phyloP scores from a whole-genome alignment of 2,113 vertebrate species.

The Acinonyx jubatus region DNA sequence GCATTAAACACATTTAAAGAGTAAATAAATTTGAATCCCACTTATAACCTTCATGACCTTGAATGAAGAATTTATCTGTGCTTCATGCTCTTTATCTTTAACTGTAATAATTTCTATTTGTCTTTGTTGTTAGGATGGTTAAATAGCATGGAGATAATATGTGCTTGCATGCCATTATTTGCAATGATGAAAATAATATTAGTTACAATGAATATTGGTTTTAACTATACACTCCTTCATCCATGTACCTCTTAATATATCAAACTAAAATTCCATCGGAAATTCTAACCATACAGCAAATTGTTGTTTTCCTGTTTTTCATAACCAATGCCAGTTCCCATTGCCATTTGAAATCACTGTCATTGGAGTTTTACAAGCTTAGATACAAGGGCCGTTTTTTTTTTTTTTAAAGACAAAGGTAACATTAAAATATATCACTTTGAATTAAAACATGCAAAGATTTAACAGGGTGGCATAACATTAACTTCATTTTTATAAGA shows the following conservation, averaged over 20 bases:
- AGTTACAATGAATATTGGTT: background rate
- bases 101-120: background rate
- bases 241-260: background rate
- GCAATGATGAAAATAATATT: background rate
- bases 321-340: background rate
- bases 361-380: background rate
- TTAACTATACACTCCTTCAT: background rate
- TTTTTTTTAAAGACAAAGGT: background rate
- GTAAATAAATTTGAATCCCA: background rate
- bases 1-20: too few species aligned
- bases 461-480: constrained; percentile 71
- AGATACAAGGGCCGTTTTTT: background rate
- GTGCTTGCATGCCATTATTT: background rate
- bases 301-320: background rate
- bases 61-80: background rate
- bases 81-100: background rate
- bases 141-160: background rate
- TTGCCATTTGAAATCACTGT: background rate
- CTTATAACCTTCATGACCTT: background rate
- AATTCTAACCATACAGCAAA: background rate
- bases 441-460: constrained; percentile 59
- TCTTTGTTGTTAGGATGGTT: background rate
- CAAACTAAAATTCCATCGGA: background rate
- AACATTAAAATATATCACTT: constrained; percentile 72
- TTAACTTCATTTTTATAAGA: constrained; percentile 33